Evolutionary conservation across 2,113 vertebrate species (phyloP).

Genomic region (Hymenochirus boettgeri): DNA sequence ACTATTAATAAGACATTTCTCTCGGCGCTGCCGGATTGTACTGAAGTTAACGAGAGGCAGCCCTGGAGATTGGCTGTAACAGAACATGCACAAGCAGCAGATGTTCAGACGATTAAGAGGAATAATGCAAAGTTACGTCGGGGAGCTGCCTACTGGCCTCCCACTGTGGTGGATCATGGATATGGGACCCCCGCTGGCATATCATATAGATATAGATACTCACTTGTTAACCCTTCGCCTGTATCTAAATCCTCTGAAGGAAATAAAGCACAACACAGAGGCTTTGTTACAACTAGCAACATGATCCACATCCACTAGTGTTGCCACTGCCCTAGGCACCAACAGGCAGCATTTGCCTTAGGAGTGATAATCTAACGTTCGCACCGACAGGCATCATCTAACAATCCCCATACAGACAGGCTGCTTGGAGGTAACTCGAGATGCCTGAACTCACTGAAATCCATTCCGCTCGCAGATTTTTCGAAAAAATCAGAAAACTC

Average conservation of each 20-base stretch:
- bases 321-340: too few relatives aligned
- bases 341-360: too few relatives aligned
- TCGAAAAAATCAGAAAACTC: too few relatives aligned
- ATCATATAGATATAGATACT: conserved; percentile 38
- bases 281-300: too few relatives aligned
- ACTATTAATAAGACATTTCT: conserved; percentile 14
- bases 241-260: neutral
- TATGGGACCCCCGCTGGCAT: conserved; percentile 33
- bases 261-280: too few relatives aligned
- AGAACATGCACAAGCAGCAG: conserved; percentile 31
- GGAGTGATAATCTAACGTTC: too few relatives aligned
- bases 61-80: conserved; percentile 25
- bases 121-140: conserved; percentile 25
- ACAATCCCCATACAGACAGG: too few relatives aligned
- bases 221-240: conserved; percentile 23
- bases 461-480: too few relatives aligned
- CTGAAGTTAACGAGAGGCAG: conserved; percentile 1
- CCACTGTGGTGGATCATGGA: conserved; percentile 25
- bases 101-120: conserved; percentile 35
- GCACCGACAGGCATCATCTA: too few relatives aligned
- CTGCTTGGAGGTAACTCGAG: too few relatives aligned
- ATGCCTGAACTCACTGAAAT: too few relatives aligned
- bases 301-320: too few relatives aligned
- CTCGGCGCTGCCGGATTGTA: neutral
- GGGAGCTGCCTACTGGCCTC: conserved; percentile 24